Evolutionary conservation across 2,888 invertebrate species (phyloP).

Genomic region (Abrostola tripartita): DNA sequence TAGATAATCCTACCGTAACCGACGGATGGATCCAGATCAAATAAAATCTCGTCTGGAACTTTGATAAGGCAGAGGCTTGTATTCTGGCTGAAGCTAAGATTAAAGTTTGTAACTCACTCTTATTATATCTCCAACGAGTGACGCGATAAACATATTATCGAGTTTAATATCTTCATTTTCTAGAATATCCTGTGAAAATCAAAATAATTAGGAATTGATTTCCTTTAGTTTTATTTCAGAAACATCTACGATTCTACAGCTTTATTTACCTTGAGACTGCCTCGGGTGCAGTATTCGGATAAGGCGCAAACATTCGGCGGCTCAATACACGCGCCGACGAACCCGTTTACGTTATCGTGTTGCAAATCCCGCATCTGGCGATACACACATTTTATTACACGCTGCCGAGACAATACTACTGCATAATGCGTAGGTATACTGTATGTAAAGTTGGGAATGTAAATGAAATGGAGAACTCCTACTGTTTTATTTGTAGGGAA

Average conservation of each 20-base stretch:
- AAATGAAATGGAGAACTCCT: constrained; percentile 25
- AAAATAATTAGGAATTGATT: neutral
- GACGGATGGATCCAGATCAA: no score
- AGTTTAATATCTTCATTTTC: constrained; percentile 98
- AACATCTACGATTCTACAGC: neutral
- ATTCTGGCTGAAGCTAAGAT: no score
- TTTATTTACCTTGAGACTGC: constrained; percentile 93
- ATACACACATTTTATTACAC: constrained; percentile 49
- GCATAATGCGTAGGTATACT: constrained; percentile 18
- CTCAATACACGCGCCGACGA: constrained; percentile 97
- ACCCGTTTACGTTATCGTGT: constrained; percentile 97
- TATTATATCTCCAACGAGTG: constrained; percentile 97
- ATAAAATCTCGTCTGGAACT: no score
- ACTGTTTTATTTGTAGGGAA: constrained; percentile 48
- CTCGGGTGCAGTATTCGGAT: constrained; percentile 96
- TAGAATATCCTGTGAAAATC: constrained; percentile 92
- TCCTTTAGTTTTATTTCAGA: neutral
- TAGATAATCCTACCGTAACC: no score
- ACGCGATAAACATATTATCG: constrained; percentile 98
- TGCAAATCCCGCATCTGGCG: constrained; percentile 95
- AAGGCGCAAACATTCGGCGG: constrained; percentile 96
- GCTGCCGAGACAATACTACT: constrained; percentile 30
- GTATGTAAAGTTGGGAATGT: constrained; percentile 25
- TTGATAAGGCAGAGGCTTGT: no score
- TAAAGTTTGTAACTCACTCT: constrained; percentile 90